phyloP scores from a whole-genome alignment of 2,888 invertebrate genomes.

The Ormyrus nitidulus region DNA sequence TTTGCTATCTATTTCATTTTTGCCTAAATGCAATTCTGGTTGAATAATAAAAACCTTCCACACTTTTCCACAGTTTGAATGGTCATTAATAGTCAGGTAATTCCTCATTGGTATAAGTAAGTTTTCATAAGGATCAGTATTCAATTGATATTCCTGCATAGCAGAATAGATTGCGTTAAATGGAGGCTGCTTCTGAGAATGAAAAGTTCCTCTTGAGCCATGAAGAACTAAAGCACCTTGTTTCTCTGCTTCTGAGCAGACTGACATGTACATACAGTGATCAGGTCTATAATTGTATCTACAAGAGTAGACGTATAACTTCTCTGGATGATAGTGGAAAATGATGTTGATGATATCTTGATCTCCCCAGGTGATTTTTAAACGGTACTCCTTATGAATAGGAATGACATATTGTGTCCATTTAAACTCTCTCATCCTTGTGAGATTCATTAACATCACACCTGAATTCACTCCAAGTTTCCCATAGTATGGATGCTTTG shows the following conservation, averaged over 20 bases:
- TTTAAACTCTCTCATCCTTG: conserved; percentile 89
- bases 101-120: conserved; percentile 80
- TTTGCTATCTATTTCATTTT: conserved; percentile 29
- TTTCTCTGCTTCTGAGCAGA: conserved; percentile 84
- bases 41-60: conserved; percentile 77
- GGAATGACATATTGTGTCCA: conserved; percentile 92
- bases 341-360: conserved; percentile 96
- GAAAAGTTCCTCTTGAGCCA: conserved; percentile 91
- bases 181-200: conserved; percentile 89
- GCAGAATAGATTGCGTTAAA: conserved; percentile 85
- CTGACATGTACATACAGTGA: conserved; percentile 96
- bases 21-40: conserved; percentile 68
- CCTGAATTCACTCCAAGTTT: conserved; percentile 95
- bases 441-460: conserved; percentile 98
- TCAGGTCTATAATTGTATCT: conserved; percentile 95
- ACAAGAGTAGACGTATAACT: conserved; percentile 88
- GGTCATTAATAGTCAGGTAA: conserved; percentile 76
- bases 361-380: conserved; percentile 97
- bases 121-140: conserved; percentile 80
- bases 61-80: conserved; percentile 82
- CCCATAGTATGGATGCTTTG: conserved; percentile 95
- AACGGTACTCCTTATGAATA: conserved; percentile 89
- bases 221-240: conserved; percentile 90
- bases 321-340: conserved; percentile 89
- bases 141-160: conserved; percentile 82